Conservation (phyloP, 2,888 invertebrate genomes). For the Gryllus longicercus region DNA sequence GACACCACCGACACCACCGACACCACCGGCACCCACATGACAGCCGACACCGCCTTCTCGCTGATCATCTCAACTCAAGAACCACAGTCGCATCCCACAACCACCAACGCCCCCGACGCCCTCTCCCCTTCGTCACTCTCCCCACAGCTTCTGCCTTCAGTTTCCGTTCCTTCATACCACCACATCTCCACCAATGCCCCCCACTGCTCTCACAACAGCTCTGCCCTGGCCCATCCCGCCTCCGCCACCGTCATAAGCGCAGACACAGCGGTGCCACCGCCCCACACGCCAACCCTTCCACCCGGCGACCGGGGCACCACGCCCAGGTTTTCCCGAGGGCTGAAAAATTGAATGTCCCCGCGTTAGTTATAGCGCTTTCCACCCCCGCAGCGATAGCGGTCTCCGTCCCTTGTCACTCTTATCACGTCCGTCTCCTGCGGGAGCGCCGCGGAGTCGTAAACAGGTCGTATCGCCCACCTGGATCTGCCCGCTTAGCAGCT, state of each 20-base stretch:
- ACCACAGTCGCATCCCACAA: no score
- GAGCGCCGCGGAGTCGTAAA: background rate
- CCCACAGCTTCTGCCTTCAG: no score
- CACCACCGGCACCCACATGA: no score
- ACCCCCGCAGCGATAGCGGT: background rate
- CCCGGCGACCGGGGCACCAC: background rate
- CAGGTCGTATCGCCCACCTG: background rate
- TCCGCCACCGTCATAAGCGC: background rate
- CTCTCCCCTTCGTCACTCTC: no score
- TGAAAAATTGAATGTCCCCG: background rate
- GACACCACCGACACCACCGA: no score
- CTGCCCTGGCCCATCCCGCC: no score
- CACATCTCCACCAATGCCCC: no score
- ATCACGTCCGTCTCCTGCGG: background rate
- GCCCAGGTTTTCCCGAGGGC: background rate
- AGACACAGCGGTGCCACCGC: background rate
- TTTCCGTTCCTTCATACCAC: no score
- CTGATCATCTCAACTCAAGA: no score
- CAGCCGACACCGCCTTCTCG: no score
- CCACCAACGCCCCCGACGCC: no score
- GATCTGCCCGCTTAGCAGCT: background rate
- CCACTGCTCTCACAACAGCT: no score
- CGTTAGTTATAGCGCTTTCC: background rate
- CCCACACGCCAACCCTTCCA: background rate
- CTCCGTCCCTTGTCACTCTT: background rate